Evolutionary conservation across 1,140 invertebrate species (phyloP).

Genomic region (Drosophila parabipectinata): DNA sequence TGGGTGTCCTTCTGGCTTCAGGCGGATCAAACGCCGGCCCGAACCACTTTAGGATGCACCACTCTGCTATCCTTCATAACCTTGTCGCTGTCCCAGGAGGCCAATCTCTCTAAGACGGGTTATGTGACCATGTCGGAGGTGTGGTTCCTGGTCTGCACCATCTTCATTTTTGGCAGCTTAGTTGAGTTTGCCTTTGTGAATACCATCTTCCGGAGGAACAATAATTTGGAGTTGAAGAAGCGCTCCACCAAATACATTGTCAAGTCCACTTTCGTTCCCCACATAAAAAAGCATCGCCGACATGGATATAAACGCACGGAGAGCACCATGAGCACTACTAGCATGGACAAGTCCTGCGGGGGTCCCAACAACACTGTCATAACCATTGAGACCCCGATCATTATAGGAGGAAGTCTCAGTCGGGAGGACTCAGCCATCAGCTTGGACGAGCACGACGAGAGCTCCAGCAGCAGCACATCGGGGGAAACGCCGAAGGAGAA

Average conservation of each 20-base stretch:
- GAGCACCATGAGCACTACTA: slow-evolving; percentile 84
- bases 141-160: slow-evolving; percentile 93
- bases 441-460: slow-evolving; percentile 52
- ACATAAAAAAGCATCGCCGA: slow-evolving; percentile 87
- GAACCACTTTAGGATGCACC: slow-evolving; percentile 90
- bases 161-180: slow-evolving; percentile 93
- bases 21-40: slow-evolving; percentile 92
- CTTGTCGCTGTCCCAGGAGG: slow-evolving; percentile 89
- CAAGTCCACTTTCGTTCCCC: slow-evolving; percentile 91
- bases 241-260: slow-evolving; percentile 93
- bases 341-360: slow-evolving; percentile 72
- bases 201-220: slow-evolving; percentile 92
- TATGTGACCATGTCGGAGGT: slow-evolving; percentile 95
- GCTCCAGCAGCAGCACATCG: slow-evolving; percentile 37
- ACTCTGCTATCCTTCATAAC: slow-evolving; percentile 95
- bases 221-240: slow-evolving; percentile 92
- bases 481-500: slow-evolving; percentile 40
- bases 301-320: slow-evolving; percentile 84
- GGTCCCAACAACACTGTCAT: slow-evolving; percentile 60
- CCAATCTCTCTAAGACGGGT: slow-evolving; percentile 93
- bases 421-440: slow-evolving; percentile 58
- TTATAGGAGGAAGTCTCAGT: slow-evolving; percentile 49
- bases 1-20: slow-evolving; percentile 97
- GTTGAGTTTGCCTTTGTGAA: slow-evolving; percentile 96
- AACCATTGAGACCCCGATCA: slow-evolving; percentile 69